Evolutionary conservation across 2,888 invertebrate species (phyloP).

Genomic region (Lepidonotus clava): DNA sequence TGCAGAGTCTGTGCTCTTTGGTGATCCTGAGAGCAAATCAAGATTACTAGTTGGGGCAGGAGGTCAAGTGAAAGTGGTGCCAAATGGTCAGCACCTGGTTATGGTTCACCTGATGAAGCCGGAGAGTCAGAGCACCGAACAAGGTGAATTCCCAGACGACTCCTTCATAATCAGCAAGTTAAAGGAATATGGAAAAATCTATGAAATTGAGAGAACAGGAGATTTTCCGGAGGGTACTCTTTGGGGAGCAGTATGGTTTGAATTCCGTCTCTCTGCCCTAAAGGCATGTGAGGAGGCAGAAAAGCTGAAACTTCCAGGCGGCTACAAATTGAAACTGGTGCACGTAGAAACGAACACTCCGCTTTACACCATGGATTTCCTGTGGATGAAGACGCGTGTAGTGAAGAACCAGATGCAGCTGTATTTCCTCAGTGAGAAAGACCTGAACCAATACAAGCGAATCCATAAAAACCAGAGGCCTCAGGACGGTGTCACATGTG

Average conservation of each 20-base stretch:
- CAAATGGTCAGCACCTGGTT: neutral
- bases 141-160: neutral
- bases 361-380: neutral
- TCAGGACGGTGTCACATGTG: neutral
- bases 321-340: conserved; percentile 4
- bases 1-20: neutral
- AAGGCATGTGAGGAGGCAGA: neutral
- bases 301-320: neutral
- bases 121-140: neutral
- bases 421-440: conserved; percentile 30
- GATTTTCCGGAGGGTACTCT: neutral
- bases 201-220: neutral
- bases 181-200: neutral
- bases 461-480: too few relatives aligned
- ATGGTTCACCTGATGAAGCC: neutral
- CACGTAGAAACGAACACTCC: neutral
- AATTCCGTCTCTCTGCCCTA: neutral
- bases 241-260: neutral
- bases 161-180: too few relatives aligned
- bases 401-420: conserved; percentile 1
- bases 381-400: neutral
- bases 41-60: neutral
- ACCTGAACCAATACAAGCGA: neutral
- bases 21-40: neutral
- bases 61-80: neutral